These are phyloP conservation scores for Addax nasomaculatus DNA, from an alignment of 2,113 vertebrate species.

Conservation along the genomic window DNA sequence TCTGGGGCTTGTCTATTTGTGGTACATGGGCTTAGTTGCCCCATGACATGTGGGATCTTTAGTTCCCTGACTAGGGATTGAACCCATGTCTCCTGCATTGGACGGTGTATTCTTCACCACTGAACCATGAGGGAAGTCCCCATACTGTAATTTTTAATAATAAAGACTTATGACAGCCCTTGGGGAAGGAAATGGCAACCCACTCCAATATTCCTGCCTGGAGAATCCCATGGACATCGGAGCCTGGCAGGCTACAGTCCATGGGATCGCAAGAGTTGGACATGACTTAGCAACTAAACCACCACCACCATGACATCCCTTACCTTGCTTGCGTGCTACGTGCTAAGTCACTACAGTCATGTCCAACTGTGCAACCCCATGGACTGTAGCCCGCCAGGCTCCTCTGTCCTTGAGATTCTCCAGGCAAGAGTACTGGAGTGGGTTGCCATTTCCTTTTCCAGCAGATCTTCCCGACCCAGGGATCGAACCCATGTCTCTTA, in stretches of 20 bases:
- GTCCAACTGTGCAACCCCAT: not conserved
- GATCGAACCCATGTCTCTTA: rapidly evolving
- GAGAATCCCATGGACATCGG: not conserved
- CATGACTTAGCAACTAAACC: not conserved
- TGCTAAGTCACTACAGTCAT: not conserved
- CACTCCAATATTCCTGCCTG: not conserved
- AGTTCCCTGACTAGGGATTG: not conserved
- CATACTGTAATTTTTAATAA: not conserved
- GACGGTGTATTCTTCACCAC: not conserved
- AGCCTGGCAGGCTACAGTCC: not conserved
- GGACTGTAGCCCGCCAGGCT: not conserved
- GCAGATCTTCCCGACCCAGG: not conserved
- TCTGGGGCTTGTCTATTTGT: not conserved
- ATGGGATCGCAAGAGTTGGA: not conserved
- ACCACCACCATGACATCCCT: not conserved
- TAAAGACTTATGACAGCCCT: not conserved
- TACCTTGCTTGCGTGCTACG: rapidly evolving
- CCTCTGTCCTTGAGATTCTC: not conserved
- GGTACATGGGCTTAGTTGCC: not conserved
- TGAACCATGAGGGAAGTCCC: not conserved
- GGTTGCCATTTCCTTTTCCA: not conserved
- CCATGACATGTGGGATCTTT: not conserved
- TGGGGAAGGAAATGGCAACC: not conserved
- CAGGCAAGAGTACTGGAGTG: not conserved
- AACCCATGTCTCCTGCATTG: not conserved